Conservation (phyloP, 2,797 vertebrate species). For the Crenuchus spilurus region DNA sequence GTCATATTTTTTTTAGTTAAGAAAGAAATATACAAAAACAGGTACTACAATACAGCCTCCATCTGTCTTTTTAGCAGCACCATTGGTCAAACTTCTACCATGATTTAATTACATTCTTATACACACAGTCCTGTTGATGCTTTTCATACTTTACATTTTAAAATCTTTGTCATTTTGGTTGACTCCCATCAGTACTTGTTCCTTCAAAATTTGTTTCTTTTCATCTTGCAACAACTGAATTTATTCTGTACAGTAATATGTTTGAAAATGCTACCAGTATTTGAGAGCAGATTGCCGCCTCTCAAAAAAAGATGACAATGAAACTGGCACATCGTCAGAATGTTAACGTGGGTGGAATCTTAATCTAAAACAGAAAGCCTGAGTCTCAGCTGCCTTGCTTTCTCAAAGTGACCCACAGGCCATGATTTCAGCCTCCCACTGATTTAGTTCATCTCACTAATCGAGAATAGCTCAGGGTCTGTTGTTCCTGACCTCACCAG, state of each 20-base stretch:
- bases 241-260: constrained; percentile 58
- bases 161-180: neutral
- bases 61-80: neutral
- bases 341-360: constrained; percentile 65
- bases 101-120: neutral
- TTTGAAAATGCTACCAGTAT: constrained; percentile 75
- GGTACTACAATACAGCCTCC: neutral
- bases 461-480: constrained; percentile 48
- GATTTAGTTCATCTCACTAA: constrained; percentile 14
- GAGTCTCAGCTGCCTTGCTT: constrained; percentile 39
- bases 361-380: constrained; percentile 56
- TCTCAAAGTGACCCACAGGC: constrained; percentile 38
- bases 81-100: neutral
- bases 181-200: neutral
- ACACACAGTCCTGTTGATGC: neutral
- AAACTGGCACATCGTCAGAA: constrained; percentile 75
- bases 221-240: constrained; percentile 29
- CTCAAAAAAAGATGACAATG: constrained; percentile 68
- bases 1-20: neutral
- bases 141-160: neutral
- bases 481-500: constrained; percentile 42
- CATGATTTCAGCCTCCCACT: constrained; percentile 9
- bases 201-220: constrained; percentile 11
- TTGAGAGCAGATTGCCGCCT: constrained; percentile 69
- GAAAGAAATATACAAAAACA: neutral